These are phyloP conservation scores for Theodoxus fluviatilis DNA, from an alignment of 2,888 invertebrate genomes.

Conservation along the genomic window DNA sequence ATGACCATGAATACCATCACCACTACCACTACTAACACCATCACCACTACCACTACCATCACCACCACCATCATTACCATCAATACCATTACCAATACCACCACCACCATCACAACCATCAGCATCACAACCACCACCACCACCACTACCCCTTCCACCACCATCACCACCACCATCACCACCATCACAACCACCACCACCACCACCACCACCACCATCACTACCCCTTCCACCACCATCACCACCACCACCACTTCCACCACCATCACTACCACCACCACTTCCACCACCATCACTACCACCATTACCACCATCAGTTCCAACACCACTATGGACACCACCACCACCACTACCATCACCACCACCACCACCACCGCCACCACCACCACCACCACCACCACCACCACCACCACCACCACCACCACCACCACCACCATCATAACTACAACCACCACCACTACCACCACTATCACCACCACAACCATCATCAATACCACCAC, in stretches of 20 bases:
- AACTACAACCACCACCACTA: too few species aligned
- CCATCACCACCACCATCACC: constrained; percentile 4
- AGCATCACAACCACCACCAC: not conserved
- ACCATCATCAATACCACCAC: too few species aligned
- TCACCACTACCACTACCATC: too few species aligned
- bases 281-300: constrained; percentile 10
- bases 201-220: constrained; percentile 22
- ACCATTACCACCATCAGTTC: constrained; percentile 15
- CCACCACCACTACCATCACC: constrained; percentile 22
- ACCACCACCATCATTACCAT: not conserved
- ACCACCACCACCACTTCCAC: not conserved
- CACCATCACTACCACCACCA: not conserved
- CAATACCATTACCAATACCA: not conserved
- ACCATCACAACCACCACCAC: constrained; percentile 20
- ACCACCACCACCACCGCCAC: constrained; percentile 14
- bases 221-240: constrained; percentile 22
- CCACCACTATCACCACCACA: too few species aligned
- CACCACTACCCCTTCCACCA: not conserved
- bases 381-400: not conserved
- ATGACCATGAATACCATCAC: too few species aligned
- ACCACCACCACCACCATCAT: too few species aligned
- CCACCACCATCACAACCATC: constrained; percentile 6
- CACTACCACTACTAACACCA: too few species aligned
- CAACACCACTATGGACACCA: constrained; percentile 17
- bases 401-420: not conserved